Evolutionary conservation across 1,140 invertebrate genomes (phyloP), one percentile per base, ranked within the genome.

Genomic region (Drosophila pectinifera): DNA sequence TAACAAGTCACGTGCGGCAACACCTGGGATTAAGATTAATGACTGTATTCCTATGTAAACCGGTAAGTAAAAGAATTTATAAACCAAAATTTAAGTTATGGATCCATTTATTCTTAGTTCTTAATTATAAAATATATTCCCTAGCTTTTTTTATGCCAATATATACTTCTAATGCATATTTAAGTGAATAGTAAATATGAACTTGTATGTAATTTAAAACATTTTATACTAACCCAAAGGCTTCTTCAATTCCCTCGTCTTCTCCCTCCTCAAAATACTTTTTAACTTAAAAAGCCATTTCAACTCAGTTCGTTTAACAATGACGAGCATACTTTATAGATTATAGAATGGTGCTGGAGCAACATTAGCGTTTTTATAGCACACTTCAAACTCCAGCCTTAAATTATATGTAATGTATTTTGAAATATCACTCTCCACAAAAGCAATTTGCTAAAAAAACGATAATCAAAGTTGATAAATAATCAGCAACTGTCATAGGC

Each of bases 1-100:
- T 8, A 6, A 26, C 3, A 36, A 46, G 13, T 59, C 28, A 54
- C 16, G 26, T n/a, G 39, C 6, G 11, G 10, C 26, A 26, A 36
- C 31, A 59, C 54, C 54, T 58, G 28, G 10, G 2, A n/a, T n/a
- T n/a, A 3, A 14, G 31, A 46, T 65, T 46, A 45, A 42, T 22
- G 31, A 0, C 2, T 34, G 18, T 20, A 20, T 20, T 16, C 24
- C 3, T 43, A 28, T 24, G 22, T 13, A 5, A 49, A 18, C 13
- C n/a, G n/a, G n/a, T n/a, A n/a, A n/a, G n/a, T 20, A 11, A 31
- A 31, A 8, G 8, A 10, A 31, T 31, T 18, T 0, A 13, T 13
- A 42, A 11, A 2, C 4, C 18, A 42, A 8, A 4, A 24, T 0
- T 31, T 3, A 24, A 24, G 2, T 8, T 8, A n/a, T 7, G 7